Evolutionary conservation across 2,888 invertebrate species (phyloP).

Genomic region (Drosophila kokeensis): DNA sequence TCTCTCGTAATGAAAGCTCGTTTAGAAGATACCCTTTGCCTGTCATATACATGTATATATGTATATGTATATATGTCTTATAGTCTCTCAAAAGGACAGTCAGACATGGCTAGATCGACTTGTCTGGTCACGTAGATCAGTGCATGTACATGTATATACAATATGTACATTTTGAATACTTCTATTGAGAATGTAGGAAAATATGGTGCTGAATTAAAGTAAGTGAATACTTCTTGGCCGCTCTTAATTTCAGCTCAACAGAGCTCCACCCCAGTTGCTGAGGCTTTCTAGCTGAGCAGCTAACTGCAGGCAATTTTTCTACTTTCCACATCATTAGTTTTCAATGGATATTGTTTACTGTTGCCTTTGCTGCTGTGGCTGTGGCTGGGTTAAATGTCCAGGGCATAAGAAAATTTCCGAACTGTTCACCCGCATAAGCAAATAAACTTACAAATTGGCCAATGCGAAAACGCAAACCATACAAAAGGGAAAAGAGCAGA

Average conservation of each 20-base stretch:
- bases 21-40: background rate
- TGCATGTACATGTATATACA: background rate
- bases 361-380: slow-evolving; percentile 5
- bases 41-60: background rate
- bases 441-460: slow-evolving; percentile 76
- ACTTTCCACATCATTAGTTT: slow-evolving; percentile 80
- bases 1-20: background rate
- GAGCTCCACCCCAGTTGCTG: too few species aligned
- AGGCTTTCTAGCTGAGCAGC: slow-evolving; percentile 19
- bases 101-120: background rate
- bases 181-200: background rate
- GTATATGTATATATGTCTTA: background rate
- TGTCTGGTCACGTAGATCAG: background rate
- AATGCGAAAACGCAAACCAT: slow-evolving; percentile 40
- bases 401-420: slow-evolving; percentile 43
- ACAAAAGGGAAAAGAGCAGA: slow-evolving; percentile 16
- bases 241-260: slow-evolving; percentile 29
- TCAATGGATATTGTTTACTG: slow-evolving; percentile 72
- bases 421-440: slow-evolving; percentile 57
- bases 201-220: slow-evolving; percentile 1
- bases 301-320: slow-evolving; percentile 76
- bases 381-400: slow-evolving; percentile 60
- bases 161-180: background rate
- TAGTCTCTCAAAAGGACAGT: background rate
- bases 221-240: slow-evolving; percentile 17